phyloP scores from a whole-genome alignment of 2,113 vertebrate genomes.

The Eudyptes chrysolophus region DNA sequence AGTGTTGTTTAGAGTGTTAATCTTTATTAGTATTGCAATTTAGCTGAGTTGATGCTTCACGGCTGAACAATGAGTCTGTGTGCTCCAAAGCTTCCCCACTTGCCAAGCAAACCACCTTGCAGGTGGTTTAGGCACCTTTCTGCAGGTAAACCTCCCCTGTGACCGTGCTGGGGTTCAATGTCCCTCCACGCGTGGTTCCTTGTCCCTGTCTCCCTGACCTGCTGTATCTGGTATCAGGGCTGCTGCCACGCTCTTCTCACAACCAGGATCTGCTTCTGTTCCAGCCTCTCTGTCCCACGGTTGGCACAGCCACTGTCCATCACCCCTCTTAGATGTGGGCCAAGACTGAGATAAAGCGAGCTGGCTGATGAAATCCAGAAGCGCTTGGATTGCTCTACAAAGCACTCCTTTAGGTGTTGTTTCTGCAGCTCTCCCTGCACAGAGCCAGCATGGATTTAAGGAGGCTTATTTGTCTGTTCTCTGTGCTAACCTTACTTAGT shows the following conservation, averaged over 20 bases:
- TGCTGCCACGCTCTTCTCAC: not conserved
- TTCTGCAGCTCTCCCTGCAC: not conserved
- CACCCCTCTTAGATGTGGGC: not conserved
- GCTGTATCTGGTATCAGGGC: fast-evolving
- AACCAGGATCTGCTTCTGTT: not conserved
- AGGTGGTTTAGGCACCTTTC: not conserved
- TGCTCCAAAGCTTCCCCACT: not conserved
- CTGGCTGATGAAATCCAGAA: not conserved
- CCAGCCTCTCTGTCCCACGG: not conserved
- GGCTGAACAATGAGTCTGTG: not conserved
- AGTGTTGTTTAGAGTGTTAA: not conserved
- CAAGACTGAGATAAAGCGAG: not conserved
- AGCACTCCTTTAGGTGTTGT: fast-evolving
- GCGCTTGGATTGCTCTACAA: not conserved
- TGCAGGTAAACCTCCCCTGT: not conserved
- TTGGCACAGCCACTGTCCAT: not conserved
- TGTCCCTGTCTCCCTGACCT: not conserved
- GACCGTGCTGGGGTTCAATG: fast-evolving
- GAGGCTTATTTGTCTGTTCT: not conserved
- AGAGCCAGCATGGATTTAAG: not conserved
- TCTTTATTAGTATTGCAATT: not conserved
- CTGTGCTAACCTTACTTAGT: not conserved
- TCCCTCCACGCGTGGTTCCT: not conserved
- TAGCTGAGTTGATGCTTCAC: not conserved
- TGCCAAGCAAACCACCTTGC: not conserved